Evolutionary conservation across 2,113 vertebrate genomes (phyloP).

Genomic region (Ondatra zibethicus): DNA sequence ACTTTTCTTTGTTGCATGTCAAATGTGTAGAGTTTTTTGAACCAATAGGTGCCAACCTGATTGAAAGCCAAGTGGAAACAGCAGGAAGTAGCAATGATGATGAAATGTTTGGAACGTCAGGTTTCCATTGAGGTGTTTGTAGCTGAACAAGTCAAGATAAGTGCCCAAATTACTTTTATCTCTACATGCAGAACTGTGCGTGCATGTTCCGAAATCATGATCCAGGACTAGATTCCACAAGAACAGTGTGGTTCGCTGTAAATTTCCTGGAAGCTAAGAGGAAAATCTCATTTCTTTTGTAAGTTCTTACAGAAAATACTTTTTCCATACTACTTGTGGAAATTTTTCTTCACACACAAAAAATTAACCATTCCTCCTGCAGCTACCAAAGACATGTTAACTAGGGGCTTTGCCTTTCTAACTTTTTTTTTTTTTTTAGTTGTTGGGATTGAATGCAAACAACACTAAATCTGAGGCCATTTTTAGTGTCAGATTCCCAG

Average conservation of each 20-base stretch:
- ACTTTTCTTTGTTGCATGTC: constrained; percentile 67
- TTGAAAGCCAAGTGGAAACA: constrained; percentile 69
- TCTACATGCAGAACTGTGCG: constrained; percentile 73
- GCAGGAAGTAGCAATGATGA: constrained; percentile 65
- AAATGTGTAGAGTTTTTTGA: constrained; percentile 60
- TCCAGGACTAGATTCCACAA: constrained; percentile 57
- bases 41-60: constrained; percentile 75
- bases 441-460: constrained; percentile 76
- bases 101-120: constrained; percentile 76
- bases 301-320: constrained; percentile 67
- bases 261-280: constrained; percentile 54
- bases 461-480: constrained; percentile 77
- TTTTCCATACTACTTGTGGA: constrained; percentile 72
- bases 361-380: constrained; percentile 62
- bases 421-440: constrained; percentile 56
- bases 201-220: constrained; percentile 77
- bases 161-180: constrained; percentile 76
- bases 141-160: constrained; percentile 71
- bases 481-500: constrained; percentile 80
- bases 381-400: constrained; percentile 68
- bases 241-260: constrained; percentile 54
- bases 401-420: neutral
- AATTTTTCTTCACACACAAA: constrained; percentile 67
- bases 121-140: constrained; percentile 73
- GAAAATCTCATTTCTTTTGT: constrained; percentile 64